These are phyloP conservation scores for Caenorhabditis doughertyi DNA, from an alignment of 2,888 invertebrate genomes.

Conservation along the genomic window DNA sequence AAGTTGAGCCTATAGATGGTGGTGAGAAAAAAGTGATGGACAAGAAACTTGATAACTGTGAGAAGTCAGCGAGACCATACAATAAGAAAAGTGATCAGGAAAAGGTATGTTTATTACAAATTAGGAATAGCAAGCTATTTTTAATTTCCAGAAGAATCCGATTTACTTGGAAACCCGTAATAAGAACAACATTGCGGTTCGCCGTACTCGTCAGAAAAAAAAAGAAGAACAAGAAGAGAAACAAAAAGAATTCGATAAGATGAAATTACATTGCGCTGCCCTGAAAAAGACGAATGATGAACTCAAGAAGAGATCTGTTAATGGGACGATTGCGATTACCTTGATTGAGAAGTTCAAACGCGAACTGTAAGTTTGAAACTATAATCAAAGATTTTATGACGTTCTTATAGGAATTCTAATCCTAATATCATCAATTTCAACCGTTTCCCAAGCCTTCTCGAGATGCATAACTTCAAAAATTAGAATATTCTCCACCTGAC, in stretches of 20 bases:
- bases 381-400: background rate
- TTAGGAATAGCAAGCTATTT: background rate
- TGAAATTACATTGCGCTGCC: background rate
- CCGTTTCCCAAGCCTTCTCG: too few relatives aligned
- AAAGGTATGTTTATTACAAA: background rate
- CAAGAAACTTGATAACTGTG: background rate
- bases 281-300: background rate
- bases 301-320: background rate
- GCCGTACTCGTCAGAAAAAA: background rate
- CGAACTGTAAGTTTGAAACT: slow-evolving; percentile 1
- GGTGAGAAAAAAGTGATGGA: background rate
- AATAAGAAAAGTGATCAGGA: background rate
- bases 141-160: background rate
- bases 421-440: background rate
- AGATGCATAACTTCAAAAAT: too few relatives aligned
- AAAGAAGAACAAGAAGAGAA: background rate
- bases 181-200: slow-evolving; percentile 25
- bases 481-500: too few relatives aligned
- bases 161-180: background rate
- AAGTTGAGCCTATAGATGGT: background rate
- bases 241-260: background rate
- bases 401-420: background rate
- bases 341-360: background rate
- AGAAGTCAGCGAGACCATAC: slow-evolving; percentile 17
- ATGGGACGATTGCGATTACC: background rate